phyloP scores from a whole-genome alignment of 2,888 invertebrate genomes.

The Acleris sparsana region DNA sequence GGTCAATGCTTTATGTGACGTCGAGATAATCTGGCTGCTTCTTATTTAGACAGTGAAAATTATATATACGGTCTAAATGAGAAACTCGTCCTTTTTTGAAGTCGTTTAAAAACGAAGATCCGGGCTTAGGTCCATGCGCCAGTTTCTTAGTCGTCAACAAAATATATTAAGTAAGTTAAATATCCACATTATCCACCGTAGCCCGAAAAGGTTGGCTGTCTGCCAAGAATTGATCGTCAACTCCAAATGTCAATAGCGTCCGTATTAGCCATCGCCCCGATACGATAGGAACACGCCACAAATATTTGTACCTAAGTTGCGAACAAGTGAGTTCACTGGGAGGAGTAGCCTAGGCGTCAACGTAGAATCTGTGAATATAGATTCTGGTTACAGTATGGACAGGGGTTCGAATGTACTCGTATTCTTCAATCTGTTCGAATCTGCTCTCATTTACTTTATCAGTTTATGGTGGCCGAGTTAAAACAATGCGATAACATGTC shows the following conservation, averaged over 20 bases:
- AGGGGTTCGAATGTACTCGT: no score
- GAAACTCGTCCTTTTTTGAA: no score
- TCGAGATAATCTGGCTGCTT: no score
- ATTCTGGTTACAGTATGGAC: no score
- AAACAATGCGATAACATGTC: no score
- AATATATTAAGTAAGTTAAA: neutral
- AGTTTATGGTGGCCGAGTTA: no score
- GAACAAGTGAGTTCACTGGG: constrained; percentile 39
- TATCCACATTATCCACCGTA: constrained; percentile 20
- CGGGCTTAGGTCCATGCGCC: neutral
- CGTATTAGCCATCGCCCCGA: constrained; percentile 27
- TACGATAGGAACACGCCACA: constrained; percentile 38
- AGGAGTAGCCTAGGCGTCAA: neutral
- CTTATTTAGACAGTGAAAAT: no score
- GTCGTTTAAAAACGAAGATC: no score
- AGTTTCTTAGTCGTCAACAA: neutral
- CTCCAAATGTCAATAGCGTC: constrained; percentile 64
- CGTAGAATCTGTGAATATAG: neutral
- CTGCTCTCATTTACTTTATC: no score
- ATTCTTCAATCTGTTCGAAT: no score
- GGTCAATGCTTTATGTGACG: no score
- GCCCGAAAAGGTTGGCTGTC: constrained; percentile 52
- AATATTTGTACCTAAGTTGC: constrained; percentile 40
- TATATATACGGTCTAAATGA: no score
- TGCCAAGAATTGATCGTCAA: constrained; percentile 67